Conservation (phyloP, 2,797 vertebrate species). For the Syndactyla subalaris region DNA sequence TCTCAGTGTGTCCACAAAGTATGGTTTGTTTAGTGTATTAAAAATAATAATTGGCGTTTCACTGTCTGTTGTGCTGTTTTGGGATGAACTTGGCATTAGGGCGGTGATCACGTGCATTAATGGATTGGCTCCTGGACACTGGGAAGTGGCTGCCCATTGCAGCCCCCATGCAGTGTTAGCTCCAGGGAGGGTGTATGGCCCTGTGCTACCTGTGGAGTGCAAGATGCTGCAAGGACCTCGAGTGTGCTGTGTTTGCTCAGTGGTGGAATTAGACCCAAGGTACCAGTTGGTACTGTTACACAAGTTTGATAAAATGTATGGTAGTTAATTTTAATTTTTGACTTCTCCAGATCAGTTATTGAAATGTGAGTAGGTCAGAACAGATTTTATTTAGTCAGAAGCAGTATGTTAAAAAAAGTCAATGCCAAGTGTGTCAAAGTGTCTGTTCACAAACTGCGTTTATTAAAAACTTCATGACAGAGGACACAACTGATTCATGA, state of each 20-base stretch:
- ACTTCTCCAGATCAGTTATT: not conserved
- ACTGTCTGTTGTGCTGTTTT: not conserved
- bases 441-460: not conserved
- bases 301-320: not conserved
- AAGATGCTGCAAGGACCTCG: not conserved
- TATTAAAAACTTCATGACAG: not conserved
- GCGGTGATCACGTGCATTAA: not conserved
- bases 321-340: not conserved
- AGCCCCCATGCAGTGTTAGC: not conserved
- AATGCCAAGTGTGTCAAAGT: not conserved
- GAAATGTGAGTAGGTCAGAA: not conserved
- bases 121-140: not conserved
- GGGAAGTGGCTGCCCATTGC: not conserved
- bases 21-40: not conserved
- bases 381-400: conserved; percentile 37
- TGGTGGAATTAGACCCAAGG: not conserved
- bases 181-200: not conserved
- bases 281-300: not conserved
- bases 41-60: not conserved
- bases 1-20: not conserved
- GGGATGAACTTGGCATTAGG: not conserved
- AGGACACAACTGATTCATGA: not conserved
- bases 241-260: not conserved
- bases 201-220: not conserved
- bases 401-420: not conserved